These are phyloP conservation scores for Byasa hedistus DNA, from an alignment of 2,888 invertebrate genomes.

Conservation along the genomic window DNA sequence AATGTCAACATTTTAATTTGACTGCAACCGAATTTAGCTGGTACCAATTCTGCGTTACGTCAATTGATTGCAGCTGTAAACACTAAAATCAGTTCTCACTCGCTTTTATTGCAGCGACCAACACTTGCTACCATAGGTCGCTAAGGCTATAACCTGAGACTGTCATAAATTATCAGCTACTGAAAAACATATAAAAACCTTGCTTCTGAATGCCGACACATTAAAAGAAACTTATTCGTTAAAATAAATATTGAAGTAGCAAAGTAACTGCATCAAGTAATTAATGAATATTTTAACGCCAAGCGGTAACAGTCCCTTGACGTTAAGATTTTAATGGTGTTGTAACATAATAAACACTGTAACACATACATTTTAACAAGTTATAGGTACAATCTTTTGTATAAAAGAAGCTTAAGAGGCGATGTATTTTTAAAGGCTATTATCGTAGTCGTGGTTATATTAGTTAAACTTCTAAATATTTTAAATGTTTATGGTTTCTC, in stretches of 20 bases:
- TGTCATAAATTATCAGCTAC: constrained; percentile 36
- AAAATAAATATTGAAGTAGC: constrained; percentile 32
- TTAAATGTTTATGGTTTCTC: too few species aligned
- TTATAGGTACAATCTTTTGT: neutral
- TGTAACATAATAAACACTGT: constrained; percentile 21
- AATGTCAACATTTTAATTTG: constrained; percentile 22
- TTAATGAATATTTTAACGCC: constrained; percentile 27
- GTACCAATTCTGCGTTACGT: constrained; percentile 14
- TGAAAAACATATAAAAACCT: constrained; percentile 31
- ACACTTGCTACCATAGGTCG: constrained; percentile 34
- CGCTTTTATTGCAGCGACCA: constrained; percentile 34
- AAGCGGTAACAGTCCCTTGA: constrained; percentile 11
- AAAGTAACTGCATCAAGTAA: constrained; percentile 15
- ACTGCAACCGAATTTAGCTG: constrained; percentile 23
- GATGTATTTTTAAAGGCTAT: neutral
- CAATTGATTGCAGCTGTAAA: constrained; percentile 29
- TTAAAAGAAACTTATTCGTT: constrained; percentile 33
- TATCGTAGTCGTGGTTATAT: too few species aligned
- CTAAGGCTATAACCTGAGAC: constrained; percentile 26
- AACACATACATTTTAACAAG: constrained; percentile 9
- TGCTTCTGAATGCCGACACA: constrained; percentile 36
- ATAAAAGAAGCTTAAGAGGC: neutral
- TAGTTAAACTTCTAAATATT: too few species aligned
- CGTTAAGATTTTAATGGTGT: constrained; percentile 23
- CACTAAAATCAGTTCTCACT: constrained; percentile 38